Evolutionary conservation across 2,888 invertebrate genomes (phyloP).

Genomic region (Amphipoea lucens): DNA sequence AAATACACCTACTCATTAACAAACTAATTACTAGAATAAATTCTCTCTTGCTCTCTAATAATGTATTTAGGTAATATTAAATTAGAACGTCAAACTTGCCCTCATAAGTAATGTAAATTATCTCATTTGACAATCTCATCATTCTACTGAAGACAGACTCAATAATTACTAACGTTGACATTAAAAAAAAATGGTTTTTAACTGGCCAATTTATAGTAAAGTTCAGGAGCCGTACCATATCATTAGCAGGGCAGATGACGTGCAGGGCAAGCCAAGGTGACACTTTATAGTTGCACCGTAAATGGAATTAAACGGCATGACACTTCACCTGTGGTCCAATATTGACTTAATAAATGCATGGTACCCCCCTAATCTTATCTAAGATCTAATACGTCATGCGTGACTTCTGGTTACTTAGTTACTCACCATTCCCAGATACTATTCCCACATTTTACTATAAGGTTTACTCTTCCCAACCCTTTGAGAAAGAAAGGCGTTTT

Average conservation of each 20-base stretch:
- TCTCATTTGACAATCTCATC: slow-evolving; percentile 46
- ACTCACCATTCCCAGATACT: background rate
- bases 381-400: background rate
- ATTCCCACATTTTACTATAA: background rate
- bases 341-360: background rate
- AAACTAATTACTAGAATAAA: slow-evolving; percentile 38
- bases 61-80: slow-evolving; percentile 13
- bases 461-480: background rate
- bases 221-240: too few relatives aligned
- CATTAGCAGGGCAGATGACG: background rate
- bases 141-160: slow-evolving; percentile 4
- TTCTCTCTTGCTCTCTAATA: slow-evolving; percentile 5
- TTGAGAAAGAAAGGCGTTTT: background rate
- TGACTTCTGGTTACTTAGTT: background rate
- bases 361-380: background rate
- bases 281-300: background rate
- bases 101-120: slow-evolving; percentile 41
- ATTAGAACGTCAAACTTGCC: slow-evolving; percentile 34
- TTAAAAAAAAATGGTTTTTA: background rate
- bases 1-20: slow-evolving; percentile 16
- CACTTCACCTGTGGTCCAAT: background rate
- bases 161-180: slow-evolving; percentile 13
- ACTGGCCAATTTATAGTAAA: background rate
- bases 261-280: background rate
- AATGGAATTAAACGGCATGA: background rate